phyloP scores from a whole-genome alignment of 2,113 vertebrate genomes.

The Microcebus lehilahytsara region DNA sequence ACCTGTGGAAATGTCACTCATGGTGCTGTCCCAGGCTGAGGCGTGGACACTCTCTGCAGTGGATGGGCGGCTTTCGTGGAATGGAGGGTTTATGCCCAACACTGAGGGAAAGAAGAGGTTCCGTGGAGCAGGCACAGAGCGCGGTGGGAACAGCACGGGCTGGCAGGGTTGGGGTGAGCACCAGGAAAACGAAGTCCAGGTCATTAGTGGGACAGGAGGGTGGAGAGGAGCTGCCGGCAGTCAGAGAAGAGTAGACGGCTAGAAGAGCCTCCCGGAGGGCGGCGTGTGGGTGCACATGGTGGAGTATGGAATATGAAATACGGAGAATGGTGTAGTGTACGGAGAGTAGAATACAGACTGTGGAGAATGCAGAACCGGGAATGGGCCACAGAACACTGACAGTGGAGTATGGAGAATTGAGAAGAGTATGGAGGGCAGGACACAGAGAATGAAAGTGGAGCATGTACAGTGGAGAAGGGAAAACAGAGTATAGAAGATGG shows the following conservation, averaged over 20 bases:
- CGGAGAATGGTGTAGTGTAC: no score
- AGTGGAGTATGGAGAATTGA: background rate
- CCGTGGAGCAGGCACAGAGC: no score
- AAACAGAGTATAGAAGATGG: background rate
- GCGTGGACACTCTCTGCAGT: no score
- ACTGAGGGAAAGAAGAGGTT: background rate
- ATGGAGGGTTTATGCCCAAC: no score
- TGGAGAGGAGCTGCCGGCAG: background rate
- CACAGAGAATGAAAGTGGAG: background rate
- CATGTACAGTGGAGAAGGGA: background rate
- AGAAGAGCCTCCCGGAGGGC: background rate
- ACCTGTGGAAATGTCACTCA: background rate
- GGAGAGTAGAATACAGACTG: background rate
- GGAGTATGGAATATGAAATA: background rate
- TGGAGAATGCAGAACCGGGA: no score
- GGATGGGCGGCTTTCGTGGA: background rate
- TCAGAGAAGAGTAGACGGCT: background rate
- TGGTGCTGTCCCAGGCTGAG: background rate
- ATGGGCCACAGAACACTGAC: background rate
- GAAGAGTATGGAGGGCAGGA: background rate
- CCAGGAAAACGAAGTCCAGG: background rate
- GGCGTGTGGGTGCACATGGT: background rate
- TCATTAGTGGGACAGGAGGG: no score
- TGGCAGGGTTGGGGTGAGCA: background rate
- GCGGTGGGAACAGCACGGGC: background rate